These are phyloP conservation scores for Aplochiton taeniatus DNA, from an alignment of 2,797 vertebrate species.

Conservation along the genomic window DNA sequence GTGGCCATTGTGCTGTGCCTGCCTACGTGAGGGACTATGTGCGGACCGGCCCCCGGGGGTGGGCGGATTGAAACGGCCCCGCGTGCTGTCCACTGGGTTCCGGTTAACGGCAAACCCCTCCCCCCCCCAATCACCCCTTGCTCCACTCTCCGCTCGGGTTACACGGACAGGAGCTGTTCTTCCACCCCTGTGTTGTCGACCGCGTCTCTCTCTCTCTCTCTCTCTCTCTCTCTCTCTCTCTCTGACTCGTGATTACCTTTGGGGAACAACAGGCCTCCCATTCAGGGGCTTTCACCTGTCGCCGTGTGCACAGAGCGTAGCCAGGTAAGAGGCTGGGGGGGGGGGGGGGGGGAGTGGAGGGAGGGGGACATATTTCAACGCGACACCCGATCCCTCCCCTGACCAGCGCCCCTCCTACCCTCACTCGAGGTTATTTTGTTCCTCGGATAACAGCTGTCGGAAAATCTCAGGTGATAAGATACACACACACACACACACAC, in stretches of 20 bases:
- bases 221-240: constrained; percentile 8
- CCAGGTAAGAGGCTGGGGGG: not conserved
- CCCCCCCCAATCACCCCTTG: no score
- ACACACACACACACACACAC: constrained; percentile 4
- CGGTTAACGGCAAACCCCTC: not conserved
- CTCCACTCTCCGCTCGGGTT: constrained; percentile 1
- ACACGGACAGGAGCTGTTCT: not conserved
- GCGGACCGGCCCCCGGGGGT: no score
- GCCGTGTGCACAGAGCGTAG: not conserved
- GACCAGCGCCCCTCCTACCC: not conserved
- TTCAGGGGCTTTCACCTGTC: constrained; percentile 58
- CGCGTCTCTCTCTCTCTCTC: constrained; percentile 27
- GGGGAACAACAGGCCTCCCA: constrained; percentile 26
- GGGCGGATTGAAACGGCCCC: no score
- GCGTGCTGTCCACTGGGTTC: not conserved
- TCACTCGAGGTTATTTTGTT: constrained; percentile 49
- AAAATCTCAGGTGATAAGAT: constrained; percentile 59
- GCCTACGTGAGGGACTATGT: not conserved
- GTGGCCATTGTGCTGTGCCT: constrained; percentile 25
- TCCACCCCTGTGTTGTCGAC: not conserved
- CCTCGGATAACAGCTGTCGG: constrained; percentile 64
- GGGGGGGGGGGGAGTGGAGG: not conserved
- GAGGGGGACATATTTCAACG: constrained; percentile 23
- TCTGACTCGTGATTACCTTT: constrained; percentile 38
- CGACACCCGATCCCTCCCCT: constrained; percentile 59